Evolutionary conservation across 1,140 invertebrate genomes (phyloP), one percentile per base, ranked within the genome.

Genomic region (Dysdera silvatica): DNA sequence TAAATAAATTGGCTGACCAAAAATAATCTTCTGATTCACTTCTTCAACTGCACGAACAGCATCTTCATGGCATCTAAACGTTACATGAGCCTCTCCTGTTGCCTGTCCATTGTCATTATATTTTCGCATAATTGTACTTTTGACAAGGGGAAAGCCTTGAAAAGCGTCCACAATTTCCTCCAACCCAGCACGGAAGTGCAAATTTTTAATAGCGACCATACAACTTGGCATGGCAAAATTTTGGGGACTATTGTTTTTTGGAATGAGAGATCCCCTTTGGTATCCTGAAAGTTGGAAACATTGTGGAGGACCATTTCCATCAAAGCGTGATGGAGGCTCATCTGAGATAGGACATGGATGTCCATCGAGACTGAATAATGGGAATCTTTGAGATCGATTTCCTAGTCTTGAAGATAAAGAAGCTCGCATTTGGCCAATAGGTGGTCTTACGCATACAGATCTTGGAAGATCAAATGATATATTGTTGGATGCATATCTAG

Each of bases 151-250:
- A 55, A 69, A 77, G 5, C 71, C 73, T 0, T 81, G 75, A 69
- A 97, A 94, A 72, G 94, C 94, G 1, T 84, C 80, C 41, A 95
- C 78, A 55, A 96, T 91, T 64, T 97, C 91, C 51, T 89, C 85
- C 10, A 91, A 84, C 6, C 83, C 82, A 0, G 91, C 89, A 58
- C 86, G 84, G 74, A 87, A 93, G 0, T 91, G 90, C 0, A 95
- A 83, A 74, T 95, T 95, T 69, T 87, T 84, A 69, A 92, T 77
- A 0, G 83, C 82, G 0, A 95, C 75, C 0, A 92, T 87, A 73
- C 89, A 93, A 10, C 89, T 2, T 85, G 86, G 40, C 83, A 83
- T 3, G 83, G 85, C 67, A 89, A 89, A 33, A 81, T 82, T 23
- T 87, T 80, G n/a, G n/a, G 53, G 16, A 43, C 43, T n/a, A n/a